Percentiles rank a stretch among this genome's conserved stretches.
phyloP scores from a whole-genome alignment of 2,888 invertebrate genomes.

The Strigamia transsilvanica region DNA sequence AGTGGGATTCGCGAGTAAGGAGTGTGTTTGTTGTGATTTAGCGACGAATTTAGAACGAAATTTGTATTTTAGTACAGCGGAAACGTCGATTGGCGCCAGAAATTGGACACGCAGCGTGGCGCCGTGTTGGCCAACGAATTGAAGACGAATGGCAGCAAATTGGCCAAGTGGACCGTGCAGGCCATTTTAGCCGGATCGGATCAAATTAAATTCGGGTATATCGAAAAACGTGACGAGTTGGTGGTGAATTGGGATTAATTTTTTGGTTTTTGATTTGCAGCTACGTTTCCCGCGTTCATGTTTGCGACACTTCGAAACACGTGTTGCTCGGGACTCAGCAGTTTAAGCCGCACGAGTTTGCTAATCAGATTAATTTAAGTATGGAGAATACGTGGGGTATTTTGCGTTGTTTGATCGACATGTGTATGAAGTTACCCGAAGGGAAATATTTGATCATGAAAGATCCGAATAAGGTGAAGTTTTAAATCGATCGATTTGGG shows the following conservation, averaged over 20 bases:
- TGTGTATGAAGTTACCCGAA: slow-evolving; percentile 95
- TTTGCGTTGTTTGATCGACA: slow-evolving; percentile 94
- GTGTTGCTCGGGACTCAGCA: slow-evolving; percentile 97
- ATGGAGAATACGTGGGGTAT: slow-evolving; percentile 99
- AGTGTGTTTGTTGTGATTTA: neutral
- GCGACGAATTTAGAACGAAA: neutral
- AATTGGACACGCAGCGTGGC: slow-evolving; percentile 95
- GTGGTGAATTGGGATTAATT: neutral
- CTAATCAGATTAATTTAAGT: slow-evolving; percentile 96
- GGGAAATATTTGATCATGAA: slow-evolving; percentile 97
- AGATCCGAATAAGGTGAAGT: slow-evolving; percentile 87
- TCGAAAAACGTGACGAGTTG: neutral
- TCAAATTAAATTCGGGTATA: slow-evolving; percentile 91
- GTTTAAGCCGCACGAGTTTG: slow-evolving; percentile 98
- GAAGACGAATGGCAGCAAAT: slow-evolving; percentile 98
- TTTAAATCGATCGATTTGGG: neutral
- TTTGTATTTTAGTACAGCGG: slow-evolving; percentile 73
- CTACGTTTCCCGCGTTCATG: slow-evolving; percentile 94
- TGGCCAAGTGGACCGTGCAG: slow-evolving; percentile 99
- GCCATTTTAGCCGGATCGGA: slow-evolving; percentile 94
- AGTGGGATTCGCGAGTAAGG: slow-evolving; percentile 92
- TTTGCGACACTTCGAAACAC: slow-evolving; percentile 93
- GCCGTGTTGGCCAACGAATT: slow-evolving; percentile 98
- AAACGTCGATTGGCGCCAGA: slow-evolving; percentile 98
- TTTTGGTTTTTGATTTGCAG: slow-evolving; percentile 63